Conservation (phyloP, 2,888 invertebrate species). For the Tetragonula carbonaria region DNA sequence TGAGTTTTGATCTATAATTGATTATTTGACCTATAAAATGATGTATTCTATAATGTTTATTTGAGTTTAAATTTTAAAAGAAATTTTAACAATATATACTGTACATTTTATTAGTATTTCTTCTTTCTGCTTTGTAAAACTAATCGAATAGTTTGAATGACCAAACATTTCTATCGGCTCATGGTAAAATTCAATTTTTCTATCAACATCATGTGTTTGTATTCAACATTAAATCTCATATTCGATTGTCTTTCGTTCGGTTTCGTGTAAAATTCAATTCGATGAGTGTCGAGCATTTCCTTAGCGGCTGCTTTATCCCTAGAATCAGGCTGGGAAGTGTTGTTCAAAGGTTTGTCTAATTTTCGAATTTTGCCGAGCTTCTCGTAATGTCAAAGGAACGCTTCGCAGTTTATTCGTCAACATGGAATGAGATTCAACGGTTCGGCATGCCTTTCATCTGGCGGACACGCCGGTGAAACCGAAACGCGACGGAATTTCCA, state of each 20-base stretch:
- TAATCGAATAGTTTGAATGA: no score
- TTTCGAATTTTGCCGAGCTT: neutral
- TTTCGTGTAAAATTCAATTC: no score
- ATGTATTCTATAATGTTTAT: no score
- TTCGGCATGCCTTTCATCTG: slow-evolving; percentile 43
- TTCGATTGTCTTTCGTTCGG: neutral
- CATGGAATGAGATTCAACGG: slow-evolving; percentile 36
- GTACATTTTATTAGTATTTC: no score
- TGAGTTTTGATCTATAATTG: no score
- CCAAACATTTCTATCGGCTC: neutral
- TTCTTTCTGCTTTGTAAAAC: no score
- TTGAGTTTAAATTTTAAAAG: no score
- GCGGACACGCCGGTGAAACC: slow-evolving; percentile 31
- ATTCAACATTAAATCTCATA: neutral
- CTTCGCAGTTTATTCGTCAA: neutral
- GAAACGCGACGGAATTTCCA: slow-evolving; percentile 59
- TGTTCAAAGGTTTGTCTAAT: neutral
- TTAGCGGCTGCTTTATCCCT: neutral
- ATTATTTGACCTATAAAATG: no score
- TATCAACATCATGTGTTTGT: no score
- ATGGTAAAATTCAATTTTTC: neutral
- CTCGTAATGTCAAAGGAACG: neutral
- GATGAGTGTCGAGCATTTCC: neutral
- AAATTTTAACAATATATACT: no score
- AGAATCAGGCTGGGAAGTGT: neutral